Base-by-base conservation (phyloP, 1,140 invertebrate genomes). In the Plectus sambesii region DNA sequence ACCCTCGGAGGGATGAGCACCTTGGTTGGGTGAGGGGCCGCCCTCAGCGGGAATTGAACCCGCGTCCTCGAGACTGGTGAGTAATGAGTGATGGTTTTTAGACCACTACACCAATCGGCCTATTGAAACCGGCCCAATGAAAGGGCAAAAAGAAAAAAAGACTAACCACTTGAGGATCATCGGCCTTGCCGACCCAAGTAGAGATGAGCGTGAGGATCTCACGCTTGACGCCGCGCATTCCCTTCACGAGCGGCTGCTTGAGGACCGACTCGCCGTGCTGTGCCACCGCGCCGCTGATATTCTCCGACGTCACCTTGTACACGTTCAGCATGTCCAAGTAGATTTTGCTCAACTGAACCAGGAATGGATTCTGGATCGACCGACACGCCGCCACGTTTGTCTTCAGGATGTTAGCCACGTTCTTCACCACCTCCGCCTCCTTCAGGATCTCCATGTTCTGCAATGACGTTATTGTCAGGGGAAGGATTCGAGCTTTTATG, bases 251-350 rank as follows among this genome's bases (percentile, higher is more conserved):
- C 6, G 89, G 90, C 72, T 97, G 90, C 70, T 96, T 94, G 56
- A 87, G 92, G 8, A 97, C 90, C 59, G 77, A 78, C 68, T 97
- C 88, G 17, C 92, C 92, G 76, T 97, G 90, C 47, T 88, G 73
- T 48, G 84, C 79, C 68, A 98, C 94, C 30, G 92, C 90, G 73
- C 86, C 83, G 66, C 82, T 90, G 62, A 99, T 96, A 73, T 97
- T 97, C 70, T 90, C 85, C 70, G 87, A 94, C 83, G 96, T 96
- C 42, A 87, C 90, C 47, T 97, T 97, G 75, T 99, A 99, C 45
- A 99, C 87, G 78, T 94, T 96, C 46, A 99, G 74, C 90, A 98
- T 96, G 73, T 98, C 93, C 65, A 96, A 76, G 73, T 96, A 97
- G 71, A 97, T 94, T 66, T 88, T 77, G 41, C 89, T 87, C 61